These are phyloP conservation scores for Mobula birostris DNA, from an alignment of 2,113 vertebrate genomes.

Conservation along the genomic window DNA sequence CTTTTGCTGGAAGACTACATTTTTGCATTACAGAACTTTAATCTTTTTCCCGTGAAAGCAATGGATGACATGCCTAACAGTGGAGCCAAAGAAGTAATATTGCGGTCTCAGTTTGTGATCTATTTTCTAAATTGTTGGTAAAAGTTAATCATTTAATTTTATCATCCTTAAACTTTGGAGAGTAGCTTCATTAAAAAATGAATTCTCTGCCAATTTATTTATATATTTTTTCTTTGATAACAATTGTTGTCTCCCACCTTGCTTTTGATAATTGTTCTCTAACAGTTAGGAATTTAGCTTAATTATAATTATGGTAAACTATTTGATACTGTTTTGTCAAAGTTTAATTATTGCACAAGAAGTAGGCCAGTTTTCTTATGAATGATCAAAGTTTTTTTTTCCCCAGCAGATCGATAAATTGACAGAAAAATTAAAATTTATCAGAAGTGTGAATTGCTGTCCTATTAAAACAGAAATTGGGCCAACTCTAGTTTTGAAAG, in stretches of 20 bases:
- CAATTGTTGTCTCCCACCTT: background rate
- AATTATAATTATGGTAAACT: background rate
- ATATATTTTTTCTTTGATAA: background rate
- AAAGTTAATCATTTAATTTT: background rate
- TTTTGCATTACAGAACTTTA: background rate
- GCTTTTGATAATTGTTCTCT: conserved; percentile 6
- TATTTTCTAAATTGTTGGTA: background rate
- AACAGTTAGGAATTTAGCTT: conserved; percentile 13
- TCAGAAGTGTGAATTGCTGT: background rate
- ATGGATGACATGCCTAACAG: background rate
- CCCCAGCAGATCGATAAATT: conserved; percentile 7
- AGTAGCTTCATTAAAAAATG: background rate
- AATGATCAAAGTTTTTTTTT: background rate
- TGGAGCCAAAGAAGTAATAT: background rate
- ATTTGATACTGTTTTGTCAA: background rate
- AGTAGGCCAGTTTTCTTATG: background rate
- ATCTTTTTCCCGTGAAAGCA: background rate
- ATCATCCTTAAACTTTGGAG: background rate
- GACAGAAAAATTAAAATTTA: conserved; percentile 9
- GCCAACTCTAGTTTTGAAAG: background rate
- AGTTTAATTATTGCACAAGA: conserved; percentile 3
- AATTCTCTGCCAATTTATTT: background rate
- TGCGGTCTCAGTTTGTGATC: background rate
- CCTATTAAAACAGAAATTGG: background rate
- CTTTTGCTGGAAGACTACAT: background rate